Evolutionary conservation across 2,888 invertebrate species (phyloP).

Genomic region (Hymenopus coronatus): DNA sequence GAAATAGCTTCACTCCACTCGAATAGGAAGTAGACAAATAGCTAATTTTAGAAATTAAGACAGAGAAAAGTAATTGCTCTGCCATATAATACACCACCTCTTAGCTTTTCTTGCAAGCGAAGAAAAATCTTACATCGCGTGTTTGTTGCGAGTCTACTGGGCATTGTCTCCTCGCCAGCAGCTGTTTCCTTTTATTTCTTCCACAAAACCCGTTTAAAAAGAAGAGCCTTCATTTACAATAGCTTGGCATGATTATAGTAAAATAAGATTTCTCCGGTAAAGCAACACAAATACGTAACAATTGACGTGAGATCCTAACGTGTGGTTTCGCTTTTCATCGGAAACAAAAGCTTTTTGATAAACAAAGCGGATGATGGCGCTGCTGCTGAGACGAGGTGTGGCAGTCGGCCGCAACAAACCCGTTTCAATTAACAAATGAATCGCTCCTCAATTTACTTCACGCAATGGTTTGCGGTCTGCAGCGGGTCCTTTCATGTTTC

Average conservation of each 20-base stretch:
- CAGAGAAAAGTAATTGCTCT: background rate
- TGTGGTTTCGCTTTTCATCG: background rate
- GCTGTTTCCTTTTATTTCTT: background rate
- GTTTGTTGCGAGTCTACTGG: background rate
- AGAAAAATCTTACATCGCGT: background rate
- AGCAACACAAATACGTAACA: background rate
- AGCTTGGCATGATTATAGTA: background rate
- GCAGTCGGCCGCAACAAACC: background rate
- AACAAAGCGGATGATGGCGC: background rate
- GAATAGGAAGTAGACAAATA: background rate
- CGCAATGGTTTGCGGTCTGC: background rate
- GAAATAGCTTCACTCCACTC: background rate
- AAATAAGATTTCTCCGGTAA: background rate
- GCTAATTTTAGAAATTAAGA: background rate
- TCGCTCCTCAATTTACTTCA: background rate
- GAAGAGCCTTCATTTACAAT: background rate
- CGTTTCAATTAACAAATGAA: constrained; percentile 17
- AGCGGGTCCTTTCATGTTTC: background rate
- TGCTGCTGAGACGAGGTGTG: background rate
- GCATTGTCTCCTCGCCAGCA: background rate
- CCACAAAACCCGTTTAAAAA: background rate
- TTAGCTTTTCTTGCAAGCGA: background rate
- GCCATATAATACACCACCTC: background rate
- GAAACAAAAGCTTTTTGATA: background rate
- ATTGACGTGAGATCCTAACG: background rate